Percentiles rank a stretch among this genome's conserved stretches.
Conservation (phyloP, 2,113 vertebrate species). For the Charina bottae region DNA sequence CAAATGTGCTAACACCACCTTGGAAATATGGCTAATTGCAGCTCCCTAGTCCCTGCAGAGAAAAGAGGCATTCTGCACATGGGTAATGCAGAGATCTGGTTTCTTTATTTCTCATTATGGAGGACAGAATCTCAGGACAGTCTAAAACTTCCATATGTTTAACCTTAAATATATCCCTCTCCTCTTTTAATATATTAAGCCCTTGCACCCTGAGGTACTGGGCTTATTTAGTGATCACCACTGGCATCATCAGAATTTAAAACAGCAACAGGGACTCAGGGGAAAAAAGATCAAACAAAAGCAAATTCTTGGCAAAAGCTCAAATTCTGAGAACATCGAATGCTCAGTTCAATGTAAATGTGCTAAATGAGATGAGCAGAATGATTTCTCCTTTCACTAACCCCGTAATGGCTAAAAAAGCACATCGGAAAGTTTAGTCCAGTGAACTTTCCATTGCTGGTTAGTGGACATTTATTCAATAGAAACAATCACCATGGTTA, state of each 20-base stretch:
- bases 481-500: neutral
- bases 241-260: neutral
- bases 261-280: neutral
- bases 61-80: neutral
- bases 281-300: neutral
- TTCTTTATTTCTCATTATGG: neutral
- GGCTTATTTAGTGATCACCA: neutral
- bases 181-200: neutral
- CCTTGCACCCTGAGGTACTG: neutral
- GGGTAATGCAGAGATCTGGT: neutral
- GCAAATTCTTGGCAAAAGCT: neutral
- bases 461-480: neutral
- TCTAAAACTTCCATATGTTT: neutral
- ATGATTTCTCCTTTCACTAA: neutral
- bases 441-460: neutral
- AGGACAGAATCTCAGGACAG: neutral
- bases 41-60: neutral
- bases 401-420: neutral
- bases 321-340: neutral
- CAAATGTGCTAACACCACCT: neutral
- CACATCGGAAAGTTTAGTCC: neutral
- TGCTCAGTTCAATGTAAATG: neutral
- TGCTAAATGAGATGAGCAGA: conserved; percentile 1
- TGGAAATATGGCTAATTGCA: neutral
- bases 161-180: neutral